phyloP scores from a whole-genome alignment of 2,113 vertebrate genomes.

The Sphaerodactylus townsendi region DNA sequence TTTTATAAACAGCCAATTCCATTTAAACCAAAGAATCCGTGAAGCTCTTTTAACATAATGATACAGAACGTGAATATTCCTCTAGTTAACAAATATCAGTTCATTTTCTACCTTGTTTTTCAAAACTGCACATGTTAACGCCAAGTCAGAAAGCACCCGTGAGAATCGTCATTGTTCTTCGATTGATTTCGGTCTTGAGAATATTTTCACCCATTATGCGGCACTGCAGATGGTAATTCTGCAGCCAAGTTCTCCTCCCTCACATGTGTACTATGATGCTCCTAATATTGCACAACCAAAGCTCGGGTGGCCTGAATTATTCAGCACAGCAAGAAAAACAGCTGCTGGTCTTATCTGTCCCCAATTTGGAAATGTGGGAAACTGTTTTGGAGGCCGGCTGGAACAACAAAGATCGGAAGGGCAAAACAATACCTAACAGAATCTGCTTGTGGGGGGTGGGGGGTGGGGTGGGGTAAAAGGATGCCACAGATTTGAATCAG shows the following conservation, averaged over 20 bases:
- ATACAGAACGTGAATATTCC: neutral
- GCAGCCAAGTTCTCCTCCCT: neutral
- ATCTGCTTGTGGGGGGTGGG: neutral
- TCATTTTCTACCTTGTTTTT: neutral
- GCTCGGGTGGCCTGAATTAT: constrained; percentile 61
- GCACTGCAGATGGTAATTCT: constrained; percentile 31
- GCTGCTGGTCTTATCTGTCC: constrained; percentile 61
- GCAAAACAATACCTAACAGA: constrained; percentile 41
- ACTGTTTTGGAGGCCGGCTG: constrained; percentile 33
- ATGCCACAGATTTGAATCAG: too few species aligned
- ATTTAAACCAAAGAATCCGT: neutral
- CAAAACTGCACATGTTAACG: neutral
- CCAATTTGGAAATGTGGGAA: constrained; percentile 59
- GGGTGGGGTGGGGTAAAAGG: neutral
- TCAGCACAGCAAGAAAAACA: constrained; percentile 63
- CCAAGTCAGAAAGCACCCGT: neutral
- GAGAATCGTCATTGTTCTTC: neutral
- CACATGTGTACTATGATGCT: constrained; percentile 13
- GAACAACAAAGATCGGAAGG: constrained; percentile 35
- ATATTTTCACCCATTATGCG: neutral
- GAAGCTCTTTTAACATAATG: neutral
- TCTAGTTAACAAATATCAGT: neutral
- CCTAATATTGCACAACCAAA: constrained; percentile 24
- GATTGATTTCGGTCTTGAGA: constrained; percentile 7
- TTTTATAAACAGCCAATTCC: constrained; percentile 26